Percentiles rank a stretch among this genome's conserved stretches.
Conservation (phyloP, 2,888 invertebrate genomes). For the Hipparchia semele region DNA sequence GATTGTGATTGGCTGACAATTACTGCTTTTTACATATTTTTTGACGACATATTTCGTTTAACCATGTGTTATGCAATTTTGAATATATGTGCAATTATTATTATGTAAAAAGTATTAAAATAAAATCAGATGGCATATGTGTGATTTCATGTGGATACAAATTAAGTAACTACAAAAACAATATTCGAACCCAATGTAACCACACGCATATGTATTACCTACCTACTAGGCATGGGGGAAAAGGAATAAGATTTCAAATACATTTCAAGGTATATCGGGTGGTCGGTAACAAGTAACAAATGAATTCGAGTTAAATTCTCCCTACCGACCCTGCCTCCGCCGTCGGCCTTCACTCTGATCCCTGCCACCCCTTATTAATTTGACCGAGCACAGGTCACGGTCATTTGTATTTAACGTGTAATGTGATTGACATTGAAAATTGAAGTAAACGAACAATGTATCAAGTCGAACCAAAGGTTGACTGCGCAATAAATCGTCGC, state of each 20-base stretch:
- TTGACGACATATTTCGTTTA: too few species aligned
- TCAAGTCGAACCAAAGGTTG: not conserved
- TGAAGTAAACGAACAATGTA: conserved; percentile 25
- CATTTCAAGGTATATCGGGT: conserved; percentile 7
- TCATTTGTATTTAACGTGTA: conserved; percentile 60
- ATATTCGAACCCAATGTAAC: too few species aligned
- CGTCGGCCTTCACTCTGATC: conserved; percentile 58
- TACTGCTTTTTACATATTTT: too few species aligned
- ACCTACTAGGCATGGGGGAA: not conserved
- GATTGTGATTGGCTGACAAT: too few species aligned
- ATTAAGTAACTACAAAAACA: too few species aligned
- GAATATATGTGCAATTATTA: too few species aligned
- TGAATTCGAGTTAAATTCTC: conserved; percentile 39
- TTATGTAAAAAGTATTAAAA: not conserved
- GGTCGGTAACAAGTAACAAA: conserved; percentile 29
- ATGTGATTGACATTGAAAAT: conserved; percentile 34
- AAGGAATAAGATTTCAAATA: conserved; percentile 4
- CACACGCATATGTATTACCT: too few species aligned
- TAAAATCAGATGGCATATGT: not conserved
- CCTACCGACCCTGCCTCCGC: conserved; percentile 41
- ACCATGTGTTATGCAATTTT: too few species aligned
- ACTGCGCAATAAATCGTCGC: conserved; percentile 7
- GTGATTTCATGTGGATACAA: not conserved
- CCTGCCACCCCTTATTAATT: conserved; percentile 49
- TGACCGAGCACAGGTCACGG: conserved; percentile 78